Conservation (phyloP, 2,888 invertebrate species). For the Blomia tropicalis region DNA sequence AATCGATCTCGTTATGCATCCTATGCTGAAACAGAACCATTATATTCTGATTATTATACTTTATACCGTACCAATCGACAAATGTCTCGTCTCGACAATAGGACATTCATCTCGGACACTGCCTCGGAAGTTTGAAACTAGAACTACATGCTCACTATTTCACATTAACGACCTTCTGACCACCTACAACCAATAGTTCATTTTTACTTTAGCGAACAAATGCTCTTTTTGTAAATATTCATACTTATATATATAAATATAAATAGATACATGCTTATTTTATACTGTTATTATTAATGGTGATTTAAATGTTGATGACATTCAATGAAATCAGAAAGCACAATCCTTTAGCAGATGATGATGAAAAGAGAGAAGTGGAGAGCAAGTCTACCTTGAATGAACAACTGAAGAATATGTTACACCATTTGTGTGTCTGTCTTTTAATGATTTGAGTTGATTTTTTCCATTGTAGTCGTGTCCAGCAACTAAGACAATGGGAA, state of each 20-base stretch:
- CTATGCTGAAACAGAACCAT: slow-evolving; percentile 10
- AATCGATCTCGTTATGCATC: slow-evolving; percentile 18
- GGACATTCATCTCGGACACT: slow-evolving; percentile 13
- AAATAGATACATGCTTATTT: not conserved
- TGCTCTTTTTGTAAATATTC: not conserved
- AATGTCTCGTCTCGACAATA: not conserved
- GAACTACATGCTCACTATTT: no score
- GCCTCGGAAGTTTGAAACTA: slow-evolving; percentile 14
- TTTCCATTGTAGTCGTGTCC: not conserved
- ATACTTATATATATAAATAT: not conserved
- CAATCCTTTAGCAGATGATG: no score
- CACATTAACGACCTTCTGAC: no score
- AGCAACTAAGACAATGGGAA: not conserved
- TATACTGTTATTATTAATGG: not conserved
- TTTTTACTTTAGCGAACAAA: no score
- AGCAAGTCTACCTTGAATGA: no score
- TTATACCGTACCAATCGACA: not conserved
- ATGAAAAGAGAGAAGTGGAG: no score
- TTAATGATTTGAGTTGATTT: no score
- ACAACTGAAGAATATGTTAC: no score
- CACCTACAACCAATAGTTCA: no score
- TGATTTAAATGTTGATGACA: no score
- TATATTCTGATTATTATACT: not conserved
- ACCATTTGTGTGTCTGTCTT: no score
- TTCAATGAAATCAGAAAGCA: no score